Evolutionary conservation across 2,113 vertebrate species (phyloP).

Genomic region (Vimba vimba): DNA sequence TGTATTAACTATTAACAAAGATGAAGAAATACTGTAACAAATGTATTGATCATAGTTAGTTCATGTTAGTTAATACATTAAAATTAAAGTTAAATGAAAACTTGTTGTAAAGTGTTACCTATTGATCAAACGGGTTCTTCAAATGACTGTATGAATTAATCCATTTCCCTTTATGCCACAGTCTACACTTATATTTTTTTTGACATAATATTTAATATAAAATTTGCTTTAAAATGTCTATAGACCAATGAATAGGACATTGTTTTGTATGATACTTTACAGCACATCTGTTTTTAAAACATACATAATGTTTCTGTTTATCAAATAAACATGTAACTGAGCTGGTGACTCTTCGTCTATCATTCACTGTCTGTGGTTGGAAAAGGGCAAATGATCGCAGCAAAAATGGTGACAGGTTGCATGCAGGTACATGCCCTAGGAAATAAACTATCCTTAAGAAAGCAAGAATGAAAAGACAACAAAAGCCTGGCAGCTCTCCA

Average conservation of each 20-base stretch:
- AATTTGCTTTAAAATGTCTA: not conserved
- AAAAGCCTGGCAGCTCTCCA: slow-evolving; percentile 6
- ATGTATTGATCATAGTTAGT: no score
- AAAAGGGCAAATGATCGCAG: not conserved
- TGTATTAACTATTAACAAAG: no score
- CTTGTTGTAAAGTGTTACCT: no score
- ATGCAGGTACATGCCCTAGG: not conserved
- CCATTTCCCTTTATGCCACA: not conserved
- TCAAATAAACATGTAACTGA: not conserved
- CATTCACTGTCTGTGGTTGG: not conserved
- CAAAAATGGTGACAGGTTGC: not conserved
- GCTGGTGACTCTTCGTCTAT: not conserved
- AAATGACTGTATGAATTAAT: not conserved
- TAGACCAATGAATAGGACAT: not conserved
- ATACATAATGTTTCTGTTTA: not conserved
- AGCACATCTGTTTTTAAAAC: not conserved
- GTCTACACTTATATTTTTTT: not conserved
- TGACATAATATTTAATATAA: slow-evolving; percentile 6
- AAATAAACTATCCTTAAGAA: not conserved
- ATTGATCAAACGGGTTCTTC: not conserved
- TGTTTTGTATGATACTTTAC: not conserved
- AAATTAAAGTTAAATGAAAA: no score
- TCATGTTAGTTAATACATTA: no score
- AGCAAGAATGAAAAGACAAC: not conserved
- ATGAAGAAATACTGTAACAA: no score